phyloP scores from a whole-genome alignment of 1,140 invertebrate genomes.

The Sipha flava region DNA sequence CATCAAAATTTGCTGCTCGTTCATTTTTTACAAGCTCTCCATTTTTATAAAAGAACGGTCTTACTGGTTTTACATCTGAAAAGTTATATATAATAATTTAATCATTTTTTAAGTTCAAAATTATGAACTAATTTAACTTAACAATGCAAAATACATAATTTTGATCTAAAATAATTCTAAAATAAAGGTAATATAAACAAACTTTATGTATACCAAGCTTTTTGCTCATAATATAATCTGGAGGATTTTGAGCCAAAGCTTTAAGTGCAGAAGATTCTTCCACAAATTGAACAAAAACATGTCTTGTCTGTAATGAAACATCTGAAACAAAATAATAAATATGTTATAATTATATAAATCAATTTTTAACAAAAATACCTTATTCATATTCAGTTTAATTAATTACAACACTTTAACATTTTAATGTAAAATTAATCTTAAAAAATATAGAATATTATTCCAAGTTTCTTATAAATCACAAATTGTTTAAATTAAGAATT shows the following conservation, averaged over 20 bases:
- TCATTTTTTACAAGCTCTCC: slow-evolving; percentile 36
- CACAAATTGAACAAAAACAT: slow-evolving; percentile 79
- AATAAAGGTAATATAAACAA: too few relatives aligned
- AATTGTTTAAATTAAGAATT: too few relatives aligned
- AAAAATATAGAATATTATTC: too few relatives aligned
- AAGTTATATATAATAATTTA: slow-evolving; percentile 34
- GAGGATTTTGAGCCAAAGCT: slow-evolving; percentile 62
- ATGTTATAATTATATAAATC: not conserved
- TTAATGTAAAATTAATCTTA: too few relatives aligned
- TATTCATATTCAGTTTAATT: too few relatives aligned
- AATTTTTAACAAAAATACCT: not conserved
- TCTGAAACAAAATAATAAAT: slow-evolving; percentile 48
- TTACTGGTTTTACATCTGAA: slow-evolving; percentile 51
- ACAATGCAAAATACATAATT: too few relatives aligned
- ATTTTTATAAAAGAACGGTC: slow-evolving; percentile 44
- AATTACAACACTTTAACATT: too few relatives aligned
- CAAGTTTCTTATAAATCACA: too few relatives aligned
- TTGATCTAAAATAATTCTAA: too few relatives aligned
- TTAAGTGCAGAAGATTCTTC: slow-evolving; percentile 60
- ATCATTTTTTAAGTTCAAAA: too few relatives aligned
- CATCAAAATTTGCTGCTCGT: slow-evolving; percentile 36
- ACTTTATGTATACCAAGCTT: slow-evolving; percentile 46
- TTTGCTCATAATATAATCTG: slow-evolving; percentile 59
- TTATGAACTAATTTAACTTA: too few relatives aligned
- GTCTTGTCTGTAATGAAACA: slow-evolving; percentile 62